Base-by-base conservation (phyloP, 2,113 vertebrate genomes). In the Rana temporaria region DNA sequence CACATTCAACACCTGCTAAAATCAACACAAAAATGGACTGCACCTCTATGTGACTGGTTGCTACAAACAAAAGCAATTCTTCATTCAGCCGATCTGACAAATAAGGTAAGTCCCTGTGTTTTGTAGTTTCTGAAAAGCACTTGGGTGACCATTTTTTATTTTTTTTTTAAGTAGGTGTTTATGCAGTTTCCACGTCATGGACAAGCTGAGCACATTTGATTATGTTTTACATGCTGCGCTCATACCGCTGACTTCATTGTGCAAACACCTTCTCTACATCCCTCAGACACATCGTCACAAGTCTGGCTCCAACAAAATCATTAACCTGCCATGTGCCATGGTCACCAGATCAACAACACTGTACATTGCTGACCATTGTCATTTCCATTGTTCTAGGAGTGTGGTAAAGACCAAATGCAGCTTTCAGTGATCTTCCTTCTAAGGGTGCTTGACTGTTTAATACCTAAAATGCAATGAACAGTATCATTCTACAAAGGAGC, bases 151-250 rank as follows among this genome's bases (percentile, higher is more conserved):
- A 34, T 34, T 34, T 3, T 34, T 3, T 34, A n/a, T 34, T 34
- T 42, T 42, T 11, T 42, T 42, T 42, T 9, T 6, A 48, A 48
- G 8, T 48, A 15, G 6, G 22, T 55, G 2, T 20, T 30, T 19
- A 4, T 1, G 7, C 14, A 11, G 26, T 16, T 19, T 60, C 18
- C 63, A 30, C 19, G 76, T 66, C 76, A 80, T 30, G 30, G 65
- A 22, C 66, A 17, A 42, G 69, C 48, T 79, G 66, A 48, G 3
- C 26, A 8, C 55, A 79, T 80, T 80, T 80, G 78, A 52, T 70
- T 80, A 62, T 63, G 56, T 63, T 80, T 70, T 80, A 48, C 66
- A 70, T 80, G 19, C 30, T 59, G 52, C 32, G 18, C 77, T 68
- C 64, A n/a, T 60, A n/a, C 66, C 32, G 18, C 67, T 22, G 24